A percentile compares a stretch with the other conserved stretches of the same genome.
Conservation (phyloP, 2,797 vertebrate genomes). For the Mus spretus region DNA sequence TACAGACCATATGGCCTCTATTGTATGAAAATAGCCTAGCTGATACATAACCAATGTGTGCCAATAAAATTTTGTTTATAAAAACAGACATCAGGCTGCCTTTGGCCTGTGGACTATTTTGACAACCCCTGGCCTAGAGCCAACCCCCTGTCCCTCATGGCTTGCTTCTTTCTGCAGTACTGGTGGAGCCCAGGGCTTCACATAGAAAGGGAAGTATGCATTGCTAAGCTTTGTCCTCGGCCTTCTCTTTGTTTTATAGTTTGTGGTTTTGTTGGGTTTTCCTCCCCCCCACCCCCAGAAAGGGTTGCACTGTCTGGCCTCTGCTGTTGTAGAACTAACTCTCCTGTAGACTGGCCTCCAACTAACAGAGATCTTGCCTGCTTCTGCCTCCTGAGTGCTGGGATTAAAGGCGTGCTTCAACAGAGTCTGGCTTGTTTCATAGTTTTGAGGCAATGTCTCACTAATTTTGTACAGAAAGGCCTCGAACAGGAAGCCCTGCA, state of each 20-base stretch:
- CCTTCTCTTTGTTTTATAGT: neutral
- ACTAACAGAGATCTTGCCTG: neutral
- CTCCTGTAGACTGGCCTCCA: neutral
- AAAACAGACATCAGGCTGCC: neutral
- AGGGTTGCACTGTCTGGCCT: neutral
- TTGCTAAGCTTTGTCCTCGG: neutral
- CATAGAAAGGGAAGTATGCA: neutral
- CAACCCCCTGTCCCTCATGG: neutral
- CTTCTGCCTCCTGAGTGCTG: neutral
- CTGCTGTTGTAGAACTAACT: neutral
- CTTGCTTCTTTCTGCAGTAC: neutral
- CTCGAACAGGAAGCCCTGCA: neutral
- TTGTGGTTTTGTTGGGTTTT: neutral
- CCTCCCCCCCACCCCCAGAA: neutral
- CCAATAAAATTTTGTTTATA: conserved; percentile 38
- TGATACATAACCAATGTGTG: neutral
- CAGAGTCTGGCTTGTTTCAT: neutral
- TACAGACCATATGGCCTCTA: neutral
- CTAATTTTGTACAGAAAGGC: neutral
- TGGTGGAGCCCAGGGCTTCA: neutral
- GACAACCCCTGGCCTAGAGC: neutral
- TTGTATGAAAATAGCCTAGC: neutral
- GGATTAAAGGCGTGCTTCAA: neutral
- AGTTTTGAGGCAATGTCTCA: neutral
- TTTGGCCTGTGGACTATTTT: conserved; percentile 14